Conservation (phyloP, 2,888 invertebrate genomes). For the Xanthostigma xanthostigma region DNA sequence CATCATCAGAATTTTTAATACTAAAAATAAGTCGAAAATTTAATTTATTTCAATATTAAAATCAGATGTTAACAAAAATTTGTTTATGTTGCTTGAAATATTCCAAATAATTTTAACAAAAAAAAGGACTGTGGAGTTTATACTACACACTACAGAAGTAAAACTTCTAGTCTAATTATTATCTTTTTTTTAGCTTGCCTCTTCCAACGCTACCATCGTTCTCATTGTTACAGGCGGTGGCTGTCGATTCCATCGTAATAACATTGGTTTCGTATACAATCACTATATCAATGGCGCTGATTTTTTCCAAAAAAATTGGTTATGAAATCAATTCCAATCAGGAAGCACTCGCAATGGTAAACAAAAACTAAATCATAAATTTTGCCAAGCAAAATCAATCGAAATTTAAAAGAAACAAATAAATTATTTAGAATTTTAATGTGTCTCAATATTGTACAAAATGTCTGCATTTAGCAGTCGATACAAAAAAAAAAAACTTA, state of each 20-base stretch:
- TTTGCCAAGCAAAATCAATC: background rate
- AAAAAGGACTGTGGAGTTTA: too few relatives aligned
- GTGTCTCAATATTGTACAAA: too few relatives aligned
- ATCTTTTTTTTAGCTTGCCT: constrained; percentile 41
- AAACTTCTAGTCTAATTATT: too few relatives aligned
- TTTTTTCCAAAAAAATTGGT: constrained; percentile 57
- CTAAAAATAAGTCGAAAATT: too few relatives aligned
- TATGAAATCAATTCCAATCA: constrained; percentile 66
- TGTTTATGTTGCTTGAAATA: background rate
- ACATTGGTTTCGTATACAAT: constrained; percentile 66
- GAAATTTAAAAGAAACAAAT: background rate
- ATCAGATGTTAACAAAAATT: too few relatives aligned
- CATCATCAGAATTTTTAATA: too few relatives aligned
- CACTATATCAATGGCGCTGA: constrained; percentile 67
- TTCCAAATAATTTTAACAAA: too few relatives aligned
- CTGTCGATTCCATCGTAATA: constrained; percentile 51
- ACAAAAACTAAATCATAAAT: constrained; percentile 10
- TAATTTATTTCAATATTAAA: too few relatives aligned
- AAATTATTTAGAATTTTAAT: too few relatives aligned
- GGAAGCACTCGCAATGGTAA: constrained; percentile 56
- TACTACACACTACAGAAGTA: too few relatives aligned
- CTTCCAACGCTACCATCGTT: constrained; percentile 43
- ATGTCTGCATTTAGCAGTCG: too few relatives aligned
- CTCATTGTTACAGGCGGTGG: constrained; percentile 39
- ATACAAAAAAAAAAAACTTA: too few relatives aligned